phyloP scores from a whole-genome alignment of 2,797 vertebrate species.

The Sylvilagus floridanus region DNA sequence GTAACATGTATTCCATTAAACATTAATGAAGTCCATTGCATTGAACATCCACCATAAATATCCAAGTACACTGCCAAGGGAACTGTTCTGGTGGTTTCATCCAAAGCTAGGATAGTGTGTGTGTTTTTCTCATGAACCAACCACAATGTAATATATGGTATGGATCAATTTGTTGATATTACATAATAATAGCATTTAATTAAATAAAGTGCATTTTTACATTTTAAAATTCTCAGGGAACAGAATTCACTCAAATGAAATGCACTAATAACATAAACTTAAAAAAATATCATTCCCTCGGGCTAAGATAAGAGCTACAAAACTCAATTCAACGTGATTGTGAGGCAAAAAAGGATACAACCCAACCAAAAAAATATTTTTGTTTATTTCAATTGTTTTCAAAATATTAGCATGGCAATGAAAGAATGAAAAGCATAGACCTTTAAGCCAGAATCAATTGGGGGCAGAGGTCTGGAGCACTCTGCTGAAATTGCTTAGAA shows the following conservation, averaged over 20 bases:
- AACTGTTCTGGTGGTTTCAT: constrained; percentile 17
- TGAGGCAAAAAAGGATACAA: background rate
- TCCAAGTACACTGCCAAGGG: background rate
- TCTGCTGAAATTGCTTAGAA: constrained; percentile 45
- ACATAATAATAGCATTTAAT: background rate
- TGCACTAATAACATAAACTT: background rate
- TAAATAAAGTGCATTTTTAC: background rate
- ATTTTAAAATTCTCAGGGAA: background rate
- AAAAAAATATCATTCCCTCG: background rate
- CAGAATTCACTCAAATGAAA: constrained; percentile 33
- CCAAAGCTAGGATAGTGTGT: background rate
- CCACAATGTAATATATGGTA: background rate
- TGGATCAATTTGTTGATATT: background rate
- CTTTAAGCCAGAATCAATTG: constrained; percentile 11
- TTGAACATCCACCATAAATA: constrained; percentile 20
- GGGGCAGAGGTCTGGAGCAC: constrained; percentile 4
- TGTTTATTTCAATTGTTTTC: constrained; percentile 37
- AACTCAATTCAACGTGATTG: background rate
- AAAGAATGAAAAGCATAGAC: constrained; percentile 28
- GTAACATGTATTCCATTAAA: constrained; percentile 32
- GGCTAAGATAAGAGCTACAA: constrained; percentile 1
- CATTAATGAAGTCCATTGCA: constrained; percentile 45
- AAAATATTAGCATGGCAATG: constrained; percentile 7
- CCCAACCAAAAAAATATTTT: background rate
- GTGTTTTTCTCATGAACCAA: constrained; percentile 47